Conservation (phyloP, 2,113 vertebrate genomes). For the Lontra canadensis region DNA sequence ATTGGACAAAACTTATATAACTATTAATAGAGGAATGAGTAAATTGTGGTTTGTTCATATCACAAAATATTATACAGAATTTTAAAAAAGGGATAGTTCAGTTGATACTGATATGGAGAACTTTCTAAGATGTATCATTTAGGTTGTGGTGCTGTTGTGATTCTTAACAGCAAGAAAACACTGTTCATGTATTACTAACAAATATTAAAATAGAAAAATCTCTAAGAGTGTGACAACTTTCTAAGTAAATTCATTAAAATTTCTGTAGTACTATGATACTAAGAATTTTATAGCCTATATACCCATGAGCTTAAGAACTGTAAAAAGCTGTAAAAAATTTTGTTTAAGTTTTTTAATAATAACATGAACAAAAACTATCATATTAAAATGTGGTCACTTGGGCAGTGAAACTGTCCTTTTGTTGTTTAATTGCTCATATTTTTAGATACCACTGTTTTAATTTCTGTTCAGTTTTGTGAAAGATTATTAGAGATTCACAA, state of each 20-base stretch:
- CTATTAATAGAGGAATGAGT: background rate
- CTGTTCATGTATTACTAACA: background rate
- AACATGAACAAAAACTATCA: background rate
- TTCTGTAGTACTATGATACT: background rate
- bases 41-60: background rate
- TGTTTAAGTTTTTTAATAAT: background rate
- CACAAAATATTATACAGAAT: background rate
- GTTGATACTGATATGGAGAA: background rate
- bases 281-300: background rate
- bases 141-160: background rate
- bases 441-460: background rate
- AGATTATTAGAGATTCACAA: background rate
- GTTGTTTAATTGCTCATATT: background rate
- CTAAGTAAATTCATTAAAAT: background rate
- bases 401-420: background rate
- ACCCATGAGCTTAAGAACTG: background rate
- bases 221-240: background rate
- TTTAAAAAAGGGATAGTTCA: background rate
- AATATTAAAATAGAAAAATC: background rate
- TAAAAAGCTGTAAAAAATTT: background rate
- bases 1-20: background rate
- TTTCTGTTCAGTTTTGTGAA: constrained; percentile 1
- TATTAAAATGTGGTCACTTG: background rate
- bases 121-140: background rate
- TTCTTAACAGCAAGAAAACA: background rate